phyloP scores from a whole-genome alignment of 1,140 invertebrate species.

The Sarcophaga bullata region DNA sequence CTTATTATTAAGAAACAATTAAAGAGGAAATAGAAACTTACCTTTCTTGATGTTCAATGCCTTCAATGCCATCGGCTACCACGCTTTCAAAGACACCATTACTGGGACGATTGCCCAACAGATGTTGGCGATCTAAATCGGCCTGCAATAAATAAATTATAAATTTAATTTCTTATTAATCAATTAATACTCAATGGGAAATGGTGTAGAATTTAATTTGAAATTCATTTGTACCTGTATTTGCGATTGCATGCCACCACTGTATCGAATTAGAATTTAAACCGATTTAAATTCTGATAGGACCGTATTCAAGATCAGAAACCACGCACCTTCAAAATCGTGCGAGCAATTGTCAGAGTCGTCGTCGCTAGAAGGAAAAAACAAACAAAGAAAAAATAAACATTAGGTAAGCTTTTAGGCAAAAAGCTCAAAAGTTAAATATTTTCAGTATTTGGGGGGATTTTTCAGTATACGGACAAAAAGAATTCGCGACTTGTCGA shows the following conservation, averaged over 20 bases:
- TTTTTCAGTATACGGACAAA: no score
- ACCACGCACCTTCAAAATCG: constrained; percentile 62
- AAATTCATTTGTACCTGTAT: constrained; percentile 60
- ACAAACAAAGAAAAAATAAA: background rate
- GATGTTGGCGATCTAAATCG: constrained; percentile 85
- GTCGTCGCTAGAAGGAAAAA: constrained; percentile 62
- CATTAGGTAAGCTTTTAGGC: constrained; percentile 40
- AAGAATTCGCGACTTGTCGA: no score
- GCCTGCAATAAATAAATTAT: constrained; percentile 46
- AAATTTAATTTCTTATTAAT: background rate
- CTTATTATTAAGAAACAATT: background rate
- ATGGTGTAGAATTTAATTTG: no score
- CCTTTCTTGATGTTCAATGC: constrained; percentile 83
- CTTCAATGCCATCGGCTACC: constrained; percentile 72
- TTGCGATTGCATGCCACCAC: constrained; percentile 58
- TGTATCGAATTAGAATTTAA: constrained; percentile 59
- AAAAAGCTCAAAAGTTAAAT: background rate
- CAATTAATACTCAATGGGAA: background rate
- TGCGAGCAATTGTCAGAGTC: constrained; percentile 65
- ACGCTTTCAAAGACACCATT: constrained; percentile 67
- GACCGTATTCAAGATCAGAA: constrained; percentile 61
- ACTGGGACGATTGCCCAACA: constrained; percentile 76
- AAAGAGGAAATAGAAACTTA: constrained; percentile 66
- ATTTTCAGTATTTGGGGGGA: no score
- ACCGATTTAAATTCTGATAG: constrained; percentile 60